Percentiles rank a stretch among this genome's conserved stretches.
phyloP scores from a whole-genome alignment of 2,797 vertebrate genomes.

The Poliocrania exsul region DNA sequence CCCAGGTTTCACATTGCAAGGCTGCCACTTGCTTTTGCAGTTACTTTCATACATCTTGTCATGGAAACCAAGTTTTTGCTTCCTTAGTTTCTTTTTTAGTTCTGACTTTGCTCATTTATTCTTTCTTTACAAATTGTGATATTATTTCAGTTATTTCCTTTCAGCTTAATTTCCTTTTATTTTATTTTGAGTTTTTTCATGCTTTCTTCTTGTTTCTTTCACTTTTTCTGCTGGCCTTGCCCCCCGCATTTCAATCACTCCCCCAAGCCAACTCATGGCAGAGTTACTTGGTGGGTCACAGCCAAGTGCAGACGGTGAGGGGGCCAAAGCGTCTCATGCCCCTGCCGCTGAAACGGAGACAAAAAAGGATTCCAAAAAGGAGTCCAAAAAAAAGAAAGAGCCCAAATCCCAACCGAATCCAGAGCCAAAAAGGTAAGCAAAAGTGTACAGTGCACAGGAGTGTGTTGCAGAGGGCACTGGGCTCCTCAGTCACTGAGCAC shows the following conservation, averaged over 20 bases:
- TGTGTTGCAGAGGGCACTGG: not conserved
- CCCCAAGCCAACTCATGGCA: constrained; percentile 84
- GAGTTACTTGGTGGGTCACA: constrained; percentile 85
- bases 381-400: constrained; percentile 94
- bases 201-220: constrained; percentile 81
- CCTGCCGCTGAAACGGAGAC: constrained; percentile 79
- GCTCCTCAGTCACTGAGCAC: not conserved
- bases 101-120: constrained; percentile 74
- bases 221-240: constrained; percentile 75
- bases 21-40: constrained; percentile 76
- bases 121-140: constrained; percentile 75
- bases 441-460: constrained; percentile 30
- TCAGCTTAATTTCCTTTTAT: constrained; percentile 72
- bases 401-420: constrained; percentile 82
- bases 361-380: constrained; percentile 92
- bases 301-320: constrained; percentile 82
- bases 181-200: constrained; percentile 78
- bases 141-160: constrained; percentile 72
- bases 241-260: constrained; percentile 74
- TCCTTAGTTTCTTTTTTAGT: constrained; percentile 79
- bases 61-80: constrained; percentile 75
- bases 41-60: constrained; percentile 80
- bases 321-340: constrained; percentile 79
- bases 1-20: constrained; percentile 79
- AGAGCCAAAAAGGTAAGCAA: constrained; percentile 87